A percentile compares a stretch with the other conserved stretches of the same genome.
These are phyloP conservation scores for Drosophila setosimentum DNA, from an alignment of 2,888 invertebrate species.

Conservation along the genomic window DNA sequence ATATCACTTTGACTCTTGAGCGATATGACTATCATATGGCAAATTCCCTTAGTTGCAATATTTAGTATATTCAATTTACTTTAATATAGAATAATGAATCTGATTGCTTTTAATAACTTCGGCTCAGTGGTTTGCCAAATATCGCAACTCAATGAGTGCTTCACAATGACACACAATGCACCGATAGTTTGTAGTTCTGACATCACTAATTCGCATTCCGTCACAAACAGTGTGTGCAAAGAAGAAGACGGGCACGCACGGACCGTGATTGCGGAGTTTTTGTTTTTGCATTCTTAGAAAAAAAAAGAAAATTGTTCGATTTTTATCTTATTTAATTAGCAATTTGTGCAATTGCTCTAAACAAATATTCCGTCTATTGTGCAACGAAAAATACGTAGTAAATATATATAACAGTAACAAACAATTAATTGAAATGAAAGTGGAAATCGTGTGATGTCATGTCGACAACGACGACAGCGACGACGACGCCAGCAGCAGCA, in stretches of 20 bases:
- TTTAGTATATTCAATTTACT: neutral
- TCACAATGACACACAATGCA: neutral
- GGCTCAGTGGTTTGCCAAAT: neutral
- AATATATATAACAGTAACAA: constrained; percentile 12
- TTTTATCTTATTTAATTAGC: constrained; percentile 49
- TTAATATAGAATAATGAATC: neutral
- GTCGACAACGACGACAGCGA: constrained; percentile 44
- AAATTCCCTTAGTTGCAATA: neutral
- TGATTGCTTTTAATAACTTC: neutral
- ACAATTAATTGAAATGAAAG: constrained; percentile 61
- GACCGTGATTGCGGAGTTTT: constrained; percentile 74
- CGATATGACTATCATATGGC: constrained; percentile 13
- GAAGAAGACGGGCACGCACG: constrained; percentile 48
- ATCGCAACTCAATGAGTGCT: constrained; percentile 13
- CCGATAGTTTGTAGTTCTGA: constrained; percentile 9
- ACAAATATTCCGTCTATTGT: constrained; percentile 59
- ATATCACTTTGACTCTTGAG: neutral
- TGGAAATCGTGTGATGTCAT: constrained; percentile 73
- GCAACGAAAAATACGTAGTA: constrained; percentile 67
- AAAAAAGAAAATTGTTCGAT: constrained; percentile 42
- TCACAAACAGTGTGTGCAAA: constrained; percentile 66
- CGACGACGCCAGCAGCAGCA: constrained; percentile 17
- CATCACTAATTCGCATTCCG: constrained; percentile 60
- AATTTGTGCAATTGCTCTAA: constrained; percentile 46
- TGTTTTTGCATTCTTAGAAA: constrained; percentile 70